Evolutionary conservation across 2,797 vertebrate genomes (phyloP), one percentile per base, ranked within the genome.

Genomic region (Rhynchotus rufescens): DNA sequence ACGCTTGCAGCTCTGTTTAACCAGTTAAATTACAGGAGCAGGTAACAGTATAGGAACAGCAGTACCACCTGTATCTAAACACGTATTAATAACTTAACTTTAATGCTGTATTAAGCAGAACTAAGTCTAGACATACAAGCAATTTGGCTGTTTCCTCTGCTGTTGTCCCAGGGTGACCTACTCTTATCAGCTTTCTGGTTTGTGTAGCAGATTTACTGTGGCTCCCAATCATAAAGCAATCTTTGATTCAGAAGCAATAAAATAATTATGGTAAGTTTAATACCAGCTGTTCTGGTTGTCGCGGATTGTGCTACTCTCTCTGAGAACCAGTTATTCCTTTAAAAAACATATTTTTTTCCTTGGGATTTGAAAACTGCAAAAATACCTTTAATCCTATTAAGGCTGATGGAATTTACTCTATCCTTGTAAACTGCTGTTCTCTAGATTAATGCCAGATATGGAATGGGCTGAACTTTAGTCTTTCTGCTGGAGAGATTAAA

Each of bases 331-430:
- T 34, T 72, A 16, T 81, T 89, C 21, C 71, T 90, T 73, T 56
- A 42, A 94, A 94, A 88, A 10, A 3, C 56, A 54, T 56, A 23
- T 32, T 84, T 22, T 71, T 88, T n/a, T 84, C 17, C 64, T 90
- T 83, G 47, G 73, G 57, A 66, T 85, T 81, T 74, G 54, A 62
- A 83, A 94, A 86, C 30, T 28, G 42, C 59, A 74, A 68, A 88
- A 89, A 75, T 73, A 54, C 32, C 25, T 90, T 68, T 90, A 96
- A 93, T 96, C 94, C 78, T 83, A 8, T 94, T 96, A 86, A 80
- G 68, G 23, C 20, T 57, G 84, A 80, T 79, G 77, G 84, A 91
- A 77, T 94, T 85, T 86, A 56, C 49, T 80, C 49, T 67, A 8
- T 45, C 15, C 44, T 69, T 93, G 69, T 88, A 89, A 88, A 91